Evolutionary conservation across 2,113 vertebrate species (phyloP).

Genomic region (Gambusia holbrooki): DNA sequence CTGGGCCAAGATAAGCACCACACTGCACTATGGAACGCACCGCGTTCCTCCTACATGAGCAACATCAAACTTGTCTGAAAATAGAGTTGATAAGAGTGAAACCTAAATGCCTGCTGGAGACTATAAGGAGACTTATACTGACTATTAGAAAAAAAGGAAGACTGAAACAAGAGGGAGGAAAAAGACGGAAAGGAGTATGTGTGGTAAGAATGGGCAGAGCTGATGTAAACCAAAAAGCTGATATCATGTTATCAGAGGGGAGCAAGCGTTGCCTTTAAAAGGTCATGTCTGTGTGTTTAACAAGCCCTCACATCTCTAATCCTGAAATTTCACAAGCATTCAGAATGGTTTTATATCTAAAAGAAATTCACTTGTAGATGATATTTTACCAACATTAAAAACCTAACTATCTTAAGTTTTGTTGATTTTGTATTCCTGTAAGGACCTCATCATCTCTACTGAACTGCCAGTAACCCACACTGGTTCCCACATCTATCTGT

Average conservation of each 20-base stretch:
- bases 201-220: slow-evolving; percentile 20
- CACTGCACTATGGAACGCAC: slow-evolving; percentile 60
- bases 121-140: slow-evolving; percentile 2
- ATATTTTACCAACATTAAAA: not conserved
- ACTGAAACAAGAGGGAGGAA: slow-evolving; percentile 6
- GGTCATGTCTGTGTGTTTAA: slow-evolving; percentile 19
- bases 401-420: not conserved
- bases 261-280: slow-evolving; percentile 52
- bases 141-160: slow-evolving; percentile 10
- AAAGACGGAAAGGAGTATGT: slow-evolving; percentile 15
- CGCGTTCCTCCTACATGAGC: slow-evolving; percentile 65
- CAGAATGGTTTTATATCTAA: not conserved
- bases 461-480: slow-evolving; percentile 45
- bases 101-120: slow-evolving; percentile 41
- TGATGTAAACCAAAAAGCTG: slow-evolving; percentile 32
- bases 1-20: slow-evolving; percentile 65
- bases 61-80: slow-evolving; percentile 63
- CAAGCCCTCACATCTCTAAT: not conserved
- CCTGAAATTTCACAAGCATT: not conserved
- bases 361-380: not conserved
- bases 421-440: not conserved
- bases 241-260: slow-evolving; percentile 19
- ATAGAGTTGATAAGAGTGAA: slow-evolving; percentile 50
- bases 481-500: slow-evolving; percentile 71
- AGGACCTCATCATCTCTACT: not conserved